Evolutionary conservation across 2,797 vertebrate species (phyloP).

Genomic region (Anas flavirostris): DNA sequence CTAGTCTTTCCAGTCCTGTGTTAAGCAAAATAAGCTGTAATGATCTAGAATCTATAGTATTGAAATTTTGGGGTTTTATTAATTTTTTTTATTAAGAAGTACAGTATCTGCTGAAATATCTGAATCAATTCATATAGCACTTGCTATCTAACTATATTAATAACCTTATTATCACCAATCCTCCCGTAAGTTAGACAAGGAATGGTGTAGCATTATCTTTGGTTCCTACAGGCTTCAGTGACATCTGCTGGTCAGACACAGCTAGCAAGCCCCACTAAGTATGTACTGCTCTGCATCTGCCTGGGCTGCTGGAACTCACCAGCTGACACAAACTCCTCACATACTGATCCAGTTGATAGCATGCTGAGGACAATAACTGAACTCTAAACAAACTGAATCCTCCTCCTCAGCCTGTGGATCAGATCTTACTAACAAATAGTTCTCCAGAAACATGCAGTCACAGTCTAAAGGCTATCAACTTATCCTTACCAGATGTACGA

Average conservation of each 20-base stretch:
- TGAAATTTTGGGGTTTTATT: neutral
- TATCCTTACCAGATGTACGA: neutral
- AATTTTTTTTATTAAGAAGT: neutral
- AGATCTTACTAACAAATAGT: neutral
- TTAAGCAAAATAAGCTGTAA: neutral
- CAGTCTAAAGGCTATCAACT: neutral
- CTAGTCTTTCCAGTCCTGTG: neutral
- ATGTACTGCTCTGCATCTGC: neutral
- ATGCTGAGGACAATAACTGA: neutral
- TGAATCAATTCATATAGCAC: neutral
- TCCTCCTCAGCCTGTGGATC: neutral
- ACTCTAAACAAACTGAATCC: neutral
- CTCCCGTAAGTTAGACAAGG: neutral
- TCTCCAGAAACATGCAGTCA: fast-evolving
- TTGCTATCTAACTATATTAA: neutral
- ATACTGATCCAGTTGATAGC: neutral
- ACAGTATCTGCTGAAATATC: neutral
- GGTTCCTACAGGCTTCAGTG: neutral
- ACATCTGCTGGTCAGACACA: constrained; percentile 8
- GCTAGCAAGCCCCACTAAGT: neutral
- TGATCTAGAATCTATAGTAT: fast-evolving
- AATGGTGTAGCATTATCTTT: neutral
- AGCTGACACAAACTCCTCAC: neutral
- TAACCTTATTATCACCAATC: neutral
- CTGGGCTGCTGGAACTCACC: neutral